These are phyloP conservation scores for Oryzias melastigma DNA, from an alignment of 2,113 vertebrate genomes.

Conservation along the genomic window DNA sequence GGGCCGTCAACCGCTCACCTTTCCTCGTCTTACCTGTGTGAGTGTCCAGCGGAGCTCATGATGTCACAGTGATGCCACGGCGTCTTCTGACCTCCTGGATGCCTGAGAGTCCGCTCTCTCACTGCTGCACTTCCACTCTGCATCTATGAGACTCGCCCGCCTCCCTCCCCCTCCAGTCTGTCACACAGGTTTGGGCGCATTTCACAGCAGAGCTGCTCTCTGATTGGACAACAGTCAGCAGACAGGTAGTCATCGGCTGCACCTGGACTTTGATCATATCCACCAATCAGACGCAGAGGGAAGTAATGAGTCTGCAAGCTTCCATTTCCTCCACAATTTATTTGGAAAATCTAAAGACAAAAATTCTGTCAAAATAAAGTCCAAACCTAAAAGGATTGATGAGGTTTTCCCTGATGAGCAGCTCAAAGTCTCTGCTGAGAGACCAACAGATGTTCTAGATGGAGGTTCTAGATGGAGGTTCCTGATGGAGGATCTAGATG, in stretches of 20 bases:
- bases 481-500: too few species aligned
- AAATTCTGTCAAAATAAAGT: too few species aligned
- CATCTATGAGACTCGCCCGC: slow-evolving; percentile 32
- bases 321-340: slow-evolving; percentile 1
- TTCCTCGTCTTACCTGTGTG: slow-evolving; percentile 16
- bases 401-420: too few species aligned
- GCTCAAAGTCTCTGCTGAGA: too few species aligned
- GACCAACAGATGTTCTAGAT: too few species aligned
- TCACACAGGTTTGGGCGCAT: slow-evolving; percentile 68
- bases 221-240: slow-evolving; percentile 53
- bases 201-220: slow-evolving; percentile 31
- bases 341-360: background rate
- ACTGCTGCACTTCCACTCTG: slow-evolving; percentile 19
- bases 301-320: slow-evolving; percentile 22
- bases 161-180: background rate
- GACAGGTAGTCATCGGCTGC: slow-evolving; percentile 31
- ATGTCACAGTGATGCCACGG: slow-evolving; percentile 59
- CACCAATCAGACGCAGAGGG: slow-evolving; percentile 35
- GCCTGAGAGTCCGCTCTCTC: slow-evolving; percentile 10
- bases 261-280: slow-evolving; percentile 14
- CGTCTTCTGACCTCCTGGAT: slow-evolving; percentile 30
- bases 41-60: slow-evolving; percentile 50
- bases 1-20: slow-evolving; percentile 17
- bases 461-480: too few species aligned
- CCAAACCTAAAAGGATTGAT: too few species aligned